Base-by-base conservation (phyloP, 1,140 invertebrate species). In the Caenorhabditis remanei region DNA sequence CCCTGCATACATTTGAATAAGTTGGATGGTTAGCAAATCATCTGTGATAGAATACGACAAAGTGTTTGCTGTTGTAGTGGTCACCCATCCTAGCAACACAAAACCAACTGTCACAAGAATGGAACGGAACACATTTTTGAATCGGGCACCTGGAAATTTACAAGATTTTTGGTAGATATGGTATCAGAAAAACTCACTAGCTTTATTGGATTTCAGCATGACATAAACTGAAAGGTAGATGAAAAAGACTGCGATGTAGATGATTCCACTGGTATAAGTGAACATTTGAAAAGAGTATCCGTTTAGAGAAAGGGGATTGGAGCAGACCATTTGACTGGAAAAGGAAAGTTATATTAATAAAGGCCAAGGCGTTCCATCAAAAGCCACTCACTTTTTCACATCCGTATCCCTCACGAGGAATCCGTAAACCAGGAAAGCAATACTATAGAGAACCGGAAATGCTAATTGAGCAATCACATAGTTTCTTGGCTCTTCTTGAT, bases 401-500 rank as follows among this genome's bases (percentile, higher is more conserved):
- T 67, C 21, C 24, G 71, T 50, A 79, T 79, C 71, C 14, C 71
- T 48, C 5, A 79, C 43, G 53, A 79, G 32, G n/a, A 79, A 79
- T 1, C 71, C 71, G n/a, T 79, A 79, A 13, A 79, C 40, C n/a
- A 79, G 14, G 5, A 79, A 79, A 50, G 53, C 11, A 16, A 79
- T 40, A 14, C 46, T 53, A 24, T 79, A 79, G 4, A 79, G 14
- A 19, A 79, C 6, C 11, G 71, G 71, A 24, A 79, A 79, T 0
- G 46, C 13, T 2, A 79, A 43, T 24, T 79, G 71, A 9, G 41
- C 40, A 21, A 75, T 43, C 14, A 75, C 43, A 48, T 75, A 75
- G 24, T 46, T 46, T 75, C 19, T 46, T n/a, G 67, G 67, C 19
- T 75, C 56, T 67, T 85, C 84, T 43, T 85, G 84, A 71, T 67